Percentiles rank a stretch among this genome's conserved stretches.
These are phyloP conservation scores for Catagonus wagneri DNA, from an alignment of 2,113 vertebrate species.

Conservation along the genomic window DNA sequence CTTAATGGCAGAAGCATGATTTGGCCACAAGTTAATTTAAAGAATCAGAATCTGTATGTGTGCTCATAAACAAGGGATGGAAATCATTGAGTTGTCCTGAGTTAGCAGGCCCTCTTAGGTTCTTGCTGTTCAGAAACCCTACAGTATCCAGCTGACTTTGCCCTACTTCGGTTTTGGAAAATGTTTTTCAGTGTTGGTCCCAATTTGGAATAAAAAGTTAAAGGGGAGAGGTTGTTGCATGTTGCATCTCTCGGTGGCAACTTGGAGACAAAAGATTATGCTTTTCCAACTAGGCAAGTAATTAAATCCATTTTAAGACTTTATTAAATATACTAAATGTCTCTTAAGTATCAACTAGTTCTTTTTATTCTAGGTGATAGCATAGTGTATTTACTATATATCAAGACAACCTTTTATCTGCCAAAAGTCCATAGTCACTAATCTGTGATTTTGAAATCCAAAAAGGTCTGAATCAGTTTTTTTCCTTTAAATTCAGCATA, in stretches of 20 bases:
- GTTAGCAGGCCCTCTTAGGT: neutral
- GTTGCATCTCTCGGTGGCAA: conserved; percentile 26
- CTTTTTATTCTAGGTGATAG: neutral
- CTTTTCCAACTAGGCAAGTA: neutral
- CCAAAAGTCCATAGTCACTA: neutral
- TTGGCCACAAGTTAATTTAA: neutral
- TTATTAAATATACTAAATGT: neutral
- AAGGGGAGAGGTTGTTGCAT: neutral
- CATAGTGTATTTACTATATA: conserved; percentile 32
- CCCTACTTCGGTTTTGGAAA: conserved; percentile 11
- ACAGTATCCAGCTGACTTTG: neutral
- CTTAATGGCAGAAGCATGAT: neutral
- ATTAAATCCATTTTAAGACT: conserved; percentile 39
- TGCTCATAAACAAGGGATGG: neutral
- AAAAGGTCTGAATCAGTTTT: conserved; percentile 27
- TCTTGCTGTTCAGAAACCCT: conserved; percentile 37
- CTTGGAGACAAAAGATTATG: neutral
- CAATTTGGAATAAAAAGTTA: conserved; percentile 50
- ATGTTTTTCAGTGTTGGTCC: conserved; percentile 5
- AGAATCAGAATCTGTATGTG: neutral
- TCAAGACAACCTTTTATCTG: neutral
- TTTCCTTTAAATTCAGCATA: conserved; percentile 55
- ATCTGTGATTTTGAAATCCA: conserved; percentile 39
- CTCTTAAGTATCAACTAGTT: neutral
- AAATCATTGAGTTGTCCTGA: neutral